phyloP scores from a whole-genome alignment of 2,113 vertebrate species.

The Danionella cerebrum region DNA sequence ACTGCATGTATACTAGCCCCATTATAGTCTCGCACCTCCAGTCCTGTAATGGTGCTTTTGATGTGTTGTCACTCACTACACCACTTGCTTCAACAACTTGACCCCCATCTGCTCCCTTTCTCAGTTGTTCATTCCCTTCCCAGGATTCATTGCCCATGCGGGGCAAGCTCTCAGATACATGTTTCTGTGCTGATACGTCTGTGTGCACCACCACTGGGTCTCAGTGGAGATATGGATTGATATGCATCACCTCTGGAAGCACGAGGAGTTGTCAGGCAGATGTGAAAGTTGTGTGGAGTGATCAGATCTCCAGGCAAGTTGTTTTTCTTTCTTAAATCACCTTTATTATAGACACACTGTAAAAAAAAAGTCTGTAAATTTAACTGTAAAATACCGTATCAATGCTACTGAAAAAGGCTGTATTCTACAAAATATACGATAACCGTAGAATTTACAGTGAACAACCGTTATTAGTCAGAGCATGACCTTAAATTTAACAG shows the following conservation, averaged over 20 bases:
- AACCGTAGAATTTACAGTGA: no score
- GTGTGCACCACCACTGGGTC: background rate
- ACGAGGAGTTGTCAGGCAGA: background rate
- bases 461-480: no score
- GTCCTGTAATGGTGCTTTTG: conserved; percentile 41
- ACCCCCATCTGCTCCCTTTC: conserved; percentile 17
- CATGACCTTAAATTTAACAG: no score
- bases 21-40: conserved; percentile 50
- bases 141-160: conserved; percentile 22
- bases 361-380: no score
- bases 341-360: background rate
- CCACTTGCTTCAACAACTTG: conserved; percentile 18
- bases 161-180: conserved; percentile 17
- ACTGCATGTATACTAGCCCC: conserved; percentile 51
- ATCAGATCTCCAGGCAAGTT: background rate
- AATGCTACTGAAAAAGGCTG: no score
- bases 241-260: background rate
- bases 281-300: background rate
- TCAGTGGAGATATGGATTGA: background rate
- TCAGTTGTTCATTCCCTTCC: conserved; percentile 18
- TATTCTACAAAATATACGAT: no score
- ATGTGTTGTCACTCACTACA: conserved; percentile 24
- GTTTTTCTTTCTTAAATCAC: no score
- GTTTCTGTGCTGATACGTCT: background rate
- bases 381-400: no score